Evolutionary conservation across 1,140 invertebrate species (phyloP), one percentile per base, ranked within the genome.

Genomic region (Macrobrachium nipponense): DNA sequence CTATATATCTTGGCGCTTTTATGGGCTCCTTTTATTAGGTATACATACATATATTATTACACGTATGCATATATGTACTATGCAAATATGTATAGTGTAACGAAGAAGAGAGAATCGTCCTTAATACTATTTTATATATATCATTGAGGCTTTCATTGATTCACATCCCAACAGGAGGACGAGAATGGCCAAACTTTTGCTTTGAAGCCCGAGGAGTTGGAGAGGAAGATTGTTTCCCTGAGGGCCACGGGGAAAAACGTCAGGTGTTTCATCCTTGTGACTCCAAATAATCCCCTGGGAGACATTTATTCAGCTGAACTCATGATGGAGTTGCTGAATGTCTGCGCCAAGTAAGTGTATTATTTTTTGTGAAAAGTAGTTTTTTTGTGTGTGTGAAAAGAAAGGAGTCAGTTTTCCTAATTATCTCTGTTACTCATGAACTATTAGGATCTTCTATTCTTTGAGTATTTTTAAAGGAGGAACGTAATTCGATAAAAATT

Each of bases 221-320:
- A 80, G 17, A 20, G 27, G 7, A 27, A n/a, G 11, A 51, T 80
- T 64, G 18, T 36, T 12, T 15, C 59, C 5, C 62, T 80, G 27
- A 23, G 36, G 17, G 15, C 20, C 20, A 15, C 27, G n/a, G 79
- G 61, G 18, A 61, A 64, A 14, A 20, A 64, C 20, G 79, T 80
- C n/a, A 66, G 62, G 61, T 61, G 61, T 36, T 80, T 80, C 44
- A n/a, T 80, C 14, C 79, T 80, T 18, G 17, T 80, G 58, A 64
- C 36, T 44, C 79, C 79, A 10, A 59, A 80, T 18, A 80, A 80
- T n/a, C 79, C 79, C 2, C 62, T 80, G 20, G 79, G 79, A 17
- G 79, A 80, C 18, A 58, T 80, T 10, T 80, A 80, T 20, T 44
- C 62, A 15, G 61, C 79, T n/a, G 20, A 20, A 5, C 79, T 80